phyloP scores from a whole-genome alignment of 2,113 vertebrate genomes.

The Talpa occidentalis region DNA sequence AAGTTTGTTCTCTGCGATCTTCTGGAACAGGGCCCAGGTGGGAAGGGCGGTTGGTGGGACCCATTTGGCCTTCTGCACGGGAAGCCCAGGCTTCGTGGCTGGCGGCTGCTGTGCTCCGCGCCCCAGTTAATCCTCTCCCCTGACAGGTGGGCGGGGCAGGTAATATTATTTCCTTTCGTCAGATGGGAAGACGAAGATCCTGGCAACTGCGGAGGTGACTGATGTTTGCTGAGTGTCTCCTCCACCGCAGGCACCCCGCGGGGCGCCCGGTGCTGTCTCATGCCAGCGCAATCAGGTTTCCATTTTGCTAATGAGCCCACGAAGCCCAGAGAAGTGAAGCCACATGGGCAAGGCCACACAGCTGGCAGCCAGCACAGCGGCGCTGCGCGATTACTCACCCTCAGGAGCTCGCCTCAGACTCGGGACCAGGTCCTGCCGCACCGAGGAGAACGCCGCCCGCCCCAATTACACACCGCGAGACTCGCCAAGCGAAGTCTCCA shows the following conservation, averaged over 20 bases:
- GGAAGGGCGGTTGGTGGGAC: too few species aligned
- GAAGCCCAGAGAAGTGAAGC: constrained; percentile 8
- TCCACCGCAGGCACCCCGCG: too few species aligned
- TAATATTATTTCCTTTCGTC: neutral
- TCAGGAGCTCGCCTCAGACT: too few species aligned
- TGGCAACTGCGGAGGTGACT: too few species aligned
- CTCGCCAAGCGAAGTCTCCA: neutral
- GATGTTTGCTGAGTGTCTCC: neutral
- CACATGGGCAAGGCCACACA: neutral
- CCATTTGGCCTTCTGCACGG: rapidly evolving
- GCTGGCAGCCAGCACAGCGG: neutral
- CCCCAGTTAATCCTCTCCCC: neutral
- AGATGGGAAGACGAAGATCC: neutral
- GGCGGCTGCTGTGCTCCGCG: neutral
- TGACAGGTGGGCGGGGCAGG: neutral
- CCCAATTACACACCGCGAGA: neutral
- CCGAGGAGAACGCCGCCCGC: neutral
- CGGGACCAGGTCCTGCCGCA: neutral
- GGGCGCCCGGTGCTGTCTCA: neutral
- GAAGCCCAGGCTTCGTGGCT: neutral
- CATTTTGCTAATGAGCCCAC: constrained; percentile 19
- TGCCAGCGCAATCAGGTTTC: neutral
- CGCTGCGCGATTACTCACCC: neutral
- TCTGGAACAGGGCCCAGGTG: neutral
- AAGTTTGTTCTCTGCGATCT: neutral